Evolutionary conservation across 2,797 vertebrate genomes (phyloP), one percentile per base, ranked within the genome.

Genomic region (Smutsia temminckii): DNA sequence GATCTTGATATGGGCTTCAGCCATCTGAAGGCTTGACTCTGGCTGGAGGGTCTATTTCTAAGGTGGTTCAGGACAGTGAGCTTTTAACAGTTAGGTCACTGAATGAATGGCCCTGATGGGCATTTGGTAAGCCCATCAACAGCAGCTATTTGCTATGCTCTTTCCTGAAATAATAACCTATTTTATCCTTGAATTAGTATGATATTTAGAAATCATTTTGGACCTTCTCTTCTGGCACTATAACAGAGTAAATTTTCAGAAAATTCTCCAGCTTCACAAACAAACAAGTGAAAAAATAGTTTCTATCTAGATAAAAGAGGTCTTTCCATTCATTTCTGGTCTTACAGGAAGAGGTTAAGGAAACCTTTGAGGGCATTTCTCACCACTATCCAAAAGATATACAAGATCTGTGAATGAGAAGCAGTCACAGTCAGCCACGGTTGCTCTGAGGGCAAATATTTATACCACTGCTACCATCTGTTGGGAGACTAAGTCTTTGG

Each of bases 131-230:
- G 21, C 13, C 34, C 1, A 21, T 78, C 17, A 57, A 49, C 25
- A 61, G 3, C 3, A 78, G 46, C 3, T 80, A 46, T 12, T 17
- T 63, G 25, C 4, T 40, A 77, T n/a, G 5, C 53, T 94, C 72
- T 89, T 75, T 32, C 59, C 59, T 23, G 32, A 84, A 69, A 46
- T 32, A 66, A 34, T 23, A 74, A 25, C 18, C 42, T 80, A 17
- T 53, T 37, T 51, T 74, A 55, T 80, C 5, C 37, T 92, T 77
- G 27, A 93, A 92, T 32, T 85, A 23, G 13, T 81, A 29, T 84
- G 23, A 72, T 51, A 66, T 63, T 85, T 72, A 85, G 68, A 81
- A 89, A 12, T 86, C 21, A 91, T 49, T 93, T 94, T 68, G 18
- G 18, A 69, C 3, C 1, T 69, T 29, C 57, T 29, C 42, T 89